phyloP scores from a whole-genome alignment of 2,888 invertebrate genomes.

The Hemicrepidius hirtus region DNA sequence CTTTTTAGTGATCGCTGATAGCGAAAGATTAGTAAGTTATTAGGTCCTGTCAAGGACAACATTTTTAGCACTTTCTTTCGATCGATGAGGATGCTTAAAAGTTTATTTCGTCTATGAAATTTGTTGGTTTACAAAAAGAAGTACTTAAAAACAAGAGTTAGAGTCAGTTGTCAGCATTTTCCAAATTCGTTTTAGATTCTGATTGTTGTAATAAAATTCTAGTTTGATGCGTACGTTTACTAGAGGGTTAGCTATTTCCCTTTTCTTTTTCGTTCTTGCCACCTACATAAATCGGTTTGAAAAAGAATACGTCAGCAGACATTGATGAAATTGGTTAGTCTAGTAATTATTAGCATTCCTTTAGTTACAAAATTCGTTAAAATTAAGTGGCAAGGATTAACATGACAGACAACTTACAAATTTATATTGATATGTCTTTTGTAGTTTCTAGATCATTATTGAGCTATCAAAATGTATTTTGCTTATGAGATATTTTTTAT shows the following conservation, averaged over 20 bases:
- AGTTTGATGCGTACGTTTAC: constrained; percentile 20
- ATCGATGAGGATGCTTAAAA: too few species aligned
- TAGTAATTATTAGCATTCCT: neutral
- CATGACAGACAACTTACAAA: too few species aligned
- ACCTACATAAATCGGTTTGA: constrained; percentile 30
- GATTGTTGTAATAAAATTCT: constrained; percentile 42
- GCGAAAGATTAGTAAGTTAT: constrained; percentile 1
- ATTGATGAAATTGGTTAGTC: constrained; percentile 1
- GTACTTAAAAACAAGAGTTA: too few species aligned
- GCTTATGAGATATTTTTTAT: too few species aligned
- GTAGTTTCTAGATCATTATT: too few species aligned
- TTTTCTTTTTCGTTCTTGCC: constrained; percentile 21
- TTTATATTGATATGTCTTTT: too few species aligned
- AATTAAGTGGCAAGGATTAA: too few species aligned
- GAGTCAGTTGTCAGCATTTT: constrained; percentile 28
- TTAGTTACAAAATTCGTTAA: too few species aligned
- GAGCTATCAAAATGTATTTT: too few species aligned
- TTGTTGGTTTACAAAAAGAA: too few species aligned
- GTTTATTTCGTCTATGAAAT: too few species aligned
- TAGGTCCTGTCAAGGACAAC: neutral
- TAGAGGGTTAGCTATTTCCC: constrained; percentile 28
- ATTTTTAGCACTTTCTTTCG: constrained; percentile 14
- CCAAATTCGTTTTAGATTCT: constrained; percentile 23
- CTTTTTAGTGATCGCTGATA: neutral
- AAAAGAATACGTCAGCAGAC: constrained; percentile 26